Evolutionary conservation across 2,888 invertebrate genomes (phyloP).

Genomic region (Trichacis sp.): DNA sequence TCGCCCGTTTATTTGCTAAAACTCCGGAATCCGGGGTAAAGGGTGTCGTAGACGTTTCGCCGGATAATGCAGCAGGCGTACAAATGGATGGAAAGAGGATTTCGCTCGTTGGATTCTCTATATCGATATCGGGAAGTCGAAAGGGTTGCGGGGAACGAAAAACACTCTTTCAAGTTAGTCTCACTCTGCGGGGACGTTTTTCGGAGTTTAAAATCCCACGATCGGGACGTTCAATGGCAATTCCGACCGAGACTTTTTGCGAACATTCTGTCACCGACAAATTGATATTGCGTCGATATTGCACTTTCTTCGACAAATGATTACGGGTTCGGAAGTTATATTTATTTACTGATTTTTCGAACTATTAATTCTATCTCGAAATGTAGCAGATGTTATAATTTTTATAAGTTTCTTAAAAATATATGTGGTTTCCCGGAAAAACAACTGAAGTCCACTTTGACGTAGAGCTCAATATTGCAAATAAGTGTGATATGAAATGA

Average conservation of each 20-base stretch:
- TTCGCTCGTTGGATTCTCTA: conserved; percentile 43
- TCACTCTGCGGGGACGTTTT: conserved; percentile 50
- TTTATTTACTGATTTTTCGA: no score
- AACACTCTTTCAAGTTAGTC: conserved; percentile 50
- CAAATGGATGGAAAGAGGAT: conserved; percentile 46
- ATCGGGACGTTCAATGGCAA: conserved; percentile 17
- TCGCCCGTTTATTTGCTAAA: conserved; percentile 45
- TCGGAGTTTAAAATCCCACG: conserved; percentile 46
- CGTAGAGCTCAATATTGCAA: no score
- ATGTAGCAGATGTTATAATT: no score
- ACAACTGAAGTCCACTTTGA: no score
- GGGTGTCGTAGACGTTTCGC: conserved; percentile 22
- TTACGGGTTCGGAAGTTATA: no score
- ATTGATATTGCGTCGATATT: no score
- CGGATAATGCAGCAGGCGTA: conserved; percentile 54
- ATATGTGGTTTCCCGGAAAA: no score
- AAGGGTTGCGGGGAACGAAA: conserved; percentile 31
- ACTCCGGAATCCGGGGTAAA: conserved; percentile 38
- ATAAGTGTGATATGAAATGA: no score
- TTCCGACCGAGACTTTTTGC: neutral
- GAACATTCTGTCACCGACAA: neutral
- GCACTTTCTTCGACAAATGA: no score
- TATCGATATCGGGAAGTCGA: conserved; percentile 54
- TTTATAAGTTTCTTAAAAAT: no score
- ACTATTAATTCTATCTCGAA: no score